Base-by-base conservation (phyloP, 2,797 vertebrate genomes). In the Pipistrellus pipistrellus region DNA sequence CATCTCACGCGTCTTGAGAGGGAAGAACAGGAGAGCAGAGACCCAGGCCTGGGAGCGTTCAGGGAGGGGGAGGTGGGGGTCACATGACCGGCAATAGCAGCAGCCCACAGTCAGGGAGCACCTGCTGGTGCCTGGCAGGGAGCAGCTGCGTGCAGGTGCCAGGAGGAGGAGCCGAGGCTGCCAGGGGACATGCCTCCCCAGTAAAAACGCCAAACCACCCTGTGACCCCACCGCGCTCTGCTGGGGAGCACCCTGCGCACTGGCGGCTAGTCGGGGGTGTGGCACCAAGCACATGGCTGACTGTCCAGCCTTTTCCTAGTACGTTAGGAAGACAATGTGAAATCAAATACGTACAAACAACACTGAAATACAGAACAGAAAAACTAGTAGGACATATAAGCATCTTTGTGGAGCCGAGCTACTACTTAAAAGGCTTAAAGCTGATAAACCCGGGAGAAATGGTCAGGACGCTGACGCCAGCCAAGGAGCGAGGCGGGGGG, bases 61-160 rank as follows among this genome's bases (percentile, higher is more conserved):
- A 66, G 30, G 1, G 18, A 68, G 30, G 18, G 72, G 2, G 8
- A 1, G 38, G 10, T 23, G n/a, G 23, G 18, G 30, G 25, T 2
- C 8, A 15, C 0, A 0, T 3, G 9, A 4, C 32, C 8, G 4
- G 4, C 8, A 30, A 32, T 0, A 27, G 35, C 64, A 25, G 44
- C 17, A 38, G 20, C 14, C 3, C 4, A 0, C 0, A 35, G 7
- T 44, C 62, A 25, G 0, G 2, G 41, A 25, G 8, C 7, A 23
- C 9, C 7, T 25, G 3, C 14, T 38, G 4, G 17, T 6, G 17
- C 20, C 64, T n/a, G 11, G n/a, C 14, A 17, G 9, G 0, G 12
- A 38, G 18, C 0, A 4, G 62, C 21, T 8, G 6, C n/a, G 14
- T 9, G 25, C 1, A 35, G 30, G 30, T 0, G 2, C 30, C 1